Conservation (phyloP, 2,797 vertebrate genomes). For the Dipus sagitta region DNA sequence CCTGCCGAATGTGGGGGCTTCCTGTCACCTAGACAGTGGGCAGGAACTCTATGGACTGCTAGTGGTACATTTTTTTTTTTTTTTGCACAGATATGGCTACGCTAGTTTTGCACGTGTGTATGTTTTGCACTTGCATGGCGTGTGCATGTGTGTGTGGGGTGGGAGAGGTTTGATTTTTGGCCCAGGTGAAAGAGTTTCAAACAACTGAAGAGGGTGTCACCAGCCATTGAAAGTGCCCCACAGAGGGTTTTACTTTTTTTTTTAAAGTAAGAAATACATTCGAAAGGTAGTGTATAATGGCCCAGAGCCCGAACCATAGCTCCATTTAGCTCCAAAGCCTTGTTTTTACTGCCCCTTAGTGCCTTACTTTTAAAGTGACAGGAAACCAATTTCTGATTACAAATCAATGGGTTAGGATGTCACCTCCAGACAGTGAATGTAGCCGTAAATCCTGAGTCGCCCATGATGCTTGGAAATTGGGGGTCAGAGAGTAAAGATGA, state of each 20-base stretch:
- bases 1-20: accelerated
- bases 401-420: conserved; percentile 84
- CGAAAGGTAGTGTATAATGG: conserved; percentile 57
- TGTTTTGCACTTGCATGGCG: background rate
- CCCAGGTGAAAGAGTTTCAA: conserved; percentile 42
- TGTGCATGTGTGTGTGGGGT: background rate
- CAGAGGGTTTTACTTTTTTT: conserved; percentile 29
- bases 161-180: background rate
- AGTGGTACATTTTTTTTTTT: background rate
- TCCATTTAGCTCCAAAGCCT: conserved; percentile 81
- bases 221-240: conserved; percentile 40
- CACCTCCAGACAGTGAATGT: conserved; percentile 66
- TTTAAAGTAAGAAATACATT: conserved; percentile 36
- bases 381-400: conserved; percentile 88
- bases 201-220: conserved; percentile 53
- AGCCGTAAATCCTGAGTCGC: conserved; percentile 58
- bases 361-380: conserved; percentile 88
- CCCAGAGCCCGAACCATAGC: conserved; percentile 74
- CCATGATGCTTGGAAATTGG: conserved; percentile 27
- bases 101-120: background rate
- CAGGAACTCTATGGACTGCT: background rate
- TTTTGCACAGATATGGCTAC: background rate
- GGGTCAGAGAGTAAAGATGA: conserved; percentile 13
- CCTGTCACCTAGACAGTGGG: accelerated
- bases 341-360: conserved; percentile 88